phyloP scores from a whole-genome alignment of 2,888 invertebrate genomes.

The Trilocha varians region DNA sequence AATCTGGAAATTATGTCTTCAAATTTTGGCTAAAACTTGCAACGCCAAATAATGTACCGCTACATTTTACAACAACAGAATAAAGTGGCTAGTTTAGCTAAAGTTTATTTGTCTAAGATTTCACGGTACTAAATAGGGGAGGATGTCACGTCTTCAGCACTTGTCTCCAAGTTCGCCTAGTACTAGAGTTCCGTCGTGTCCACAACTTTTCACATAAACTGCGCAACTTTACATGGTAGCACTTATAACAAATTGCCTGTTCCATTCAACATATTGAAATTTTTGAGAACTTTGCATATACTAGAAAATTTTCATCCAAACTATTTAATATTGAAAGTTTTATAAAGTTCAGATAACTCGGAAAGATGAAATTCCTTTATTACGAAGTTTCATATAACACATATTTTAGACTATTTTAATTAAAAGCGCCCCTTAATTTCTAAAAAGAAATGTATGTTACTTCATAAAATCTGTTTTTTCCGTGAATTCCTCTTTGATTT shows the following conservation, averaged over 20 bases:
- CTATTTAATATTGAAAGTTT: slow-evolving; percentile 15
- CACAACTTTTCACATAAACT: slow-evolving; percentile 66
- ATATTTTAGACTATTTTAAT: no score
- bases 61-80: not conserved
- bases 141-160: slow-evolving; percentile 59
- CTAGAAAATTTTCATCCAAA: slow-evolving; percentile 17
- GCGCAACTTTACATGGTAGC: slow-evolving; percentile 50
- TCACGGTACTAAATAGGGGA: slow-evolving; percentile 32
- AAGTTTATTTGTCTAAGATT: slow-evolving; percentile 34
- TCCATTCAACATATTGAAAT: slow-evolving; percentile 49
- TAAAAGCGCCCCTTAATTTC: no score
- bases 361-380: no score
- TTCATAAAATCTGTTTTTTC: no score
- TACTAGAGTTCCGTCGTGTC: slow-evolving; percentile 41
- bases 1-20: not conserved
- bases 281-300: slow-evolving; percentile 28
- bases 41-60: no score
- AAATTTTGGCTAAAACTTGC: no score
- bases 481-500: no score
- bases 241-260: slow-evolving; percentile 52
- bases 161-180: slow-evolving; percentile 52
- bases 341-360: no score
- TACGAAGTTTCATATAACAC: no score
- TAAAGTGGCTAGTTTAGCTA: not conserved
- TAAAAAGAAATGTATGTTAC: no score